Conservation (phyloP, 2,797 vertebrate species). For the Petrocephalus schoutedeni region DNA sequence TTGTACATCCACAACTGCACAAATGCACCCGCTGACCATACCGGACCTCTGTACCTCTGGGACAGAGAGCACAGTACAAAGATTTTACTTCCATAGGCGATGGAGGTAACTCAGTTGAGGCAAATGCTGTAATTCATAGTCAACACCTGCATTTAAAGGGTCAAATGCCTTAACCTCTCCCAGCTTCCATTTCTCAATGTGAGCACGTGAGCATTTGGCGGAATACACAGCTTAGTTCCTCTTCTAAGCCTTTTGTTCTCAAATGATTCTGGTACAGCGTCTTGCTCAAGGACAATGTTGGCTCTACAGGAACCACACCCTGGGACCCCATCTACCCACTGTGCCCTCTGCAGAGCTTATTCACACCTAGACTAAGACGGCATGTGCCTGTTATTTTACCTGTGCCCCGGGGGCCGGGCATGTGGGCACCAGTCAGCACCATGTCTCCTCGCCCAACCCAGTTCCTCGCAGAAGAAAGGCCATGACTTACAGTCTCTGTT, state of each 20-base stretch:
- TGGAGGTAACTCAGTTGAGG: background rate
- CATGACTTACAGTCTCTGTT: background rate
- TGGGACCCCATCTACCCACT: background rate
- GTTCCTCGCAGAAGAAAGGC: background rate
- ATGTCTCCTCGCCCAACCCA: background rate
- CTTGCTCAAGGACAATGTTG: background rate
- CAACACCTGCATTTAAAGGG: background rate
- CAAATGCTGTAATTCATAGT: background rate
- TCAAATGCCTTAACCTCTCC: background rate
- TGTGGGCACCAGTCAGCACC: background rate
- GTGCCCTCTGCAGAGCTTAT: background rate
- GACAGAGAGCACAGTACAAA: background rate
- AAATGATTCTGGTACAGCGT: background rate
- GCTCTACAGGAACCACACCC: background rate
- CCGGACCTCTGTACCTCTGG: background rate
- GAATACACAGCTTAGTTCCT: background rate
- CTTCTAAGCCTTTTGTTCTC: background rate
- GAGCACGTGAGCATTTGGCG: background rate
- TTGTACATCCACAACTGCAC: background rate
- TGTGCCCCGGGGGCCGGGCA: background rate
- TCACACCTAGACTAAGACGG: background rate
- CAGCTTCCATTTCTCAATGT: background rate
- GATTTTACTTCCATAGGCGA: background rate
- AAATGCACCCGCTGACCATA: background rate
- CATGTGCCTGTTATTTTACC: background rate